These are phyloP conservation scores for Callimorpha dominula DNA, from an alignment of 2,888 invertebrate genomes.

Conservation along the genomic window DNA sequence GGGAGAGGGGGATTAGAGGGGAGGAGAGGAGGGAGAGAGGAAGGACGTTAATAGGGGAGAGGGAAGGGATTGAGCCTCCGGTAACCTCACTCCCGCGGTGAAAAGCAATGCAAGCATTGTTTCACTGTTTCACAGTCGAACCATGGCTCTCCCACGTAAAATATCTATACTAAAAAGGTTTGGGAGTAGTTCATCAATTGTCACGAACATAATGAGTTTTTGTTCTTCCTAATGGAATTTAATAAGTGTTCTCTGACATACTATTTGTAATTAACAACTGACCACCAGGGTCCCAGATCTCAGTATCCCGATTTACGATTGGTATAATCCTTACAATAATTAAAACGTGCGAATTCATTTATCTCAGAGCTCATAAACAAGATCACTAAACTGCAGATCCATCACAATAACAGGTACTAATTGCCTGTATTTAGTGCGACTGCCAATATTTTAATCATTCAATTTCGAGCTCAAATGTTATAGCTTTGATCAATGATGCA, in stretches of 20 bases:
- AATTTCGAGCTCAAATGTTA: neutral
- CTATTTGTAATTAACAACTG: neutral
- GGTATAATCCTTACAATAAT: conserved; percentile 5
- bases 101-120: too few relatives aligned
- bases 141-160: too few relatives aligned
- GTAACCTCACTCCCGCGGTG: too few relatives aligned
- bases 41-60: too few relatives aligned
- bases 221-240: neutral
- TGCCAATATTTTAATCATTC: neutral
- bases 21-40: too few relatives aligned
- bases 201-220: too few relatives aligned
- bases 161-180: too few relatives aligned
- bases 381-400: conserved; percentile 11
- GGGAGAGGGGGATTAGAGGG: too few relatives aligned
- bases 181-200: too few relatives aligned
- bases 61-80: too few relatives aligned
- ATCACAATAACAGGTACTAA: conserved; percentile 19
- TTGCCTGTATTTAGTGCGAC: neutral
- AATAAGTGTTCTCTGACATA: neutral
- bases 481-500: neutral
- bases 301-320: neutral
- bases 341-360: neutral
- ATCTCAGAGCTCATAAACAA: conserved; percentile 7
- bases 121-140: too few relatives aligned
- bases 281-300: neutral